These are phyloP conservation scores for Microtus montanus DNA, from an alignment of 2,113 vertebrate genomes.

Conservation along the genomic window DNA sequence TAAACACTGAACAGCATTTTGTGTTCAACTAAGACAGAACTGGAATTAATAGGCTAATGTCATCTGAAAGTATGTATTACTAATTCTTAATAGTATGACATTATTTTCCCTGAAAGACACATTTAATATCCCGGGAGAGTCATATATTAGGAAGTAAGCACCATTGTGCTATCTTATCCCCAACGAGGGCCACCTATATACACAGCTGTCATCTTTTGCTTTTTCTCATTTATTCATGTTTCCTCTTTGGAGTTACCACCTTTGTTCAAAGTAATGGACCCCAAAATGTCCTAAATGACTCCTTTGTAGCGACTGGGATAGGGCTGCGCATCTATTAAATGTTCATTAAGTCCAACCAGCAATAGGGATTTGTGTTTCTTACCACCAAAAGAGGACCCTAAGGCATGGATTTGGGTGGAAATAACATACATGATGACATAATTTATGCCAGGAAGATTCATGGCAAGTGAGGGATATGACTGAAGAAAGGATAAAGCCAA, in stretches of 20 bases:
- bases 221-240: slow-evolving; percentile 24
- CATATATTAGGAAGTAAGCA: slow-evolving; percentile 32
- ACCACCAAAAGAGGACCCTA: background rate
- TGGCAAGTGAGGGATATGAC: background rate
- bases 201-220: slow-evolving; percentile 40
- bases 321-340: slow-evolving; percentile 1
- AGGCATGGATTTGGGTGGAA: slow-evolving; percentile 26
- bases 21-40: slow-evolving; percentile 63
- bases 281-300: slow-evolving; percentile 5
- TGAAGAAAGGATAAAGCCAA: background rate
- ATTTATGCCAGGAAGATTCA: background rate
- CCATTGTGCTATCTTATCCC: background rate
- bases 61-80: slow-evolving; percentile 49
- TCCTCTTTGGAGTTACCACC: slow-evolving; percentile 16
- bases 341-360: slow-evolving; percentile 36
- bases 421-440: background rate
- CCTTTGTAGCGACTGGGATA: background rate
- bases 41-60: slow-evolving; percentile 62
- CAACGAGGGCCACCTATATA: background rate
- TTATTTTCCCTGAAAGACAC: slow-evolving; percentile 64
- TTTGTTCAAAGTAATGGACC: slow-evolving; percentile 51
- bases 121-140: slow-evolving; percentile 63
- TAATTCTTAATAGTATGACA: slow-evolving; percentile 61
- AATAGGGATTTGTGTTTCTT: background rate
- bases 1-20: slow-evolving; percentile 64